These are phyloP conservation scores for Daktulosphaira vitifoliae DNA, from an alignment of 1,140 invertebrate species.

Conservation along the genomic window DNA sequence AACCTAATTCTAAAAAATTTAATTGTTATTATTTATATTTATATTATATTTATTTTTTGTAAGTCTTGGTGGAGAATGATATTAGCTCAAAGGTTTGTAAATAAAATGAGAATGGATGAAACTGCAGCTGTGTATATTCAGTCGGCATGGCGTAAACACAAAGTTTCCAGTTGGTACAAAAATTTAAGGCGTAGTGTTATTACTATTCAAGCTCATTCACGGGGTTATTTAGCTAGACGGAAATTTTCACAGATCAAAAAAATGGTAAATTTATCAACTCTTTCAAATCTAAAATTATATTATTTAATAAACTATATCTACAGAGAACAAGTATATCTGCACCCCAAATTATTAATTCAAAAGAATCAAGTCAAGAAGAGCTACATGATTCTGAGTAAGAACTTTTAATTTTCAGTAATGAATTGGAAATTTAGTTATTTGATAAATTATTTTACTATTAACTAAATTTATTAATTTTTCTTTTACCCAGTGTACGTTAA, in stretches of 20 bases:
- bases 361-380: conserved; percentile 53
- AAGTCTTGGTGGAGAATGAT: conserved; percentile 59
- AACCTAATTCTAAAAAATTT: no score
- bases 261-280: conserved; percentile 23
- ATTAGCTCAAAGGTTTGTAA: conserved; percentile 47
- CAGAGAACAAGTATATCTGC: conserved; percentile 15
- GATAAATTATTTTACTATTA: no score
- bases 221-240: conserved; percentile 53
- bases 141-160: conserved; percentile 60
- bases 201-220: conserved; percentile 61
- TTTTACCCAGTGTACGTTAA: no score
- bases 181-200: conserved; percentile 53
- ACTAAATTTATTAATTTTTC: no score
- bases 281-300: no score
- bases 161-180: conserved; percentile 56
- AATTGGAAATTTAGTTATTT: no score
- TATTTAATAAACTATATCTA: background rate
- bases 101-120: conserved; percentile 42
- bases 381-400: conserved; percentile 39
- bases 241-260: conserved; percentile 45
- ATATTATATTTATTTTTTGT: conserved; percentile 27
- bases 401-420: no score
- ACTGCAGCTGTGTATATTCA: conserved; percentile 66
- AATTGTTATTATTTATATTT: background rate
- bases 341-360: conserved; percentile 42